Conservation (phyloP, 2,113 vertebrate species). For the Numenius arquata region DNA sequence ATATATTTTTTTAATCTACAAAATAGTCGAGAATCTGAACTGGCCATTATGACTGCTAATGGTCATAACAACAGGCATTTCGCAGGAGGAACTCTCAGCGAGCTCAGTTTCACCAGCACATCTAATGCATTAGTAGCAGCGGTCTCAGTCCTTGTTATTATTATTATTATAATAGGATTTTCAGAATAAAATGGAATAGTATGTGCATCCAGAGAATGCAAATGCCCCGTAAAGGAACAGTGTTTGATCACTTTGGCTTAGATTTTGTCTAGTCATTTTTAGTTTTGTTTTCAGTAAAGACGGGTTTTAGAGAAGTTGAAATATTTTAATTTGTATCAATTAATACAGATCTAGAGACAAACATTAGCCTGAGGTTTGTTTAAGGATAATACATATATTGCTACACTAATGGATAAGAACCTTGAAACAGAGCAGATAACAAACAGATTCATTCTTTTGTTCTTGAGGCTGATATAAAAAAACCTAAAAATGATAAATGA, state of each 20-base stretch:
- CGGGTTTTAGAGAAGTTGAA: neutral
- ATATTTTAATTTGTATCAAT: neutral
- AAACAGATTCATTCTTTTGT: neutral
- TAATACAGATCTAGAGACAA: neutral
- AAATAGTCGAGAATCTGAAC: neutral
- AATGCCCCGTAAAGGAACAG: neutral
- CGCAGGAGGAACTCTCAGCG: neutral
- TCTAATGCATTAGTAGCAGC: neutral
- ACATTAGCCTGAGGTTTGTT: neutral
- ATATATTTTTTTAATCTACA: neutral
- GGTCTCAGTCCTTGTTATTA: neutral
- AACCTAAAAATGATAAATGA: neutral
- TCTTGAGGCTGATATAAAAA: neutral
- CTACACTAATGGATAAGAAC: neutral
- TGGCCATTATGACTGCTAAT: neutral
- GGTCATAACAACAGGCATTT: neutral
- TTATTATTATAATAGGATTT: constrained; percentile 19
- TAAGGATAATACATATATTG: neutral
- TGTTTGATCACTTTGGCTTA: neutral
- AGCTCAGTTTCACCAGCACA: neutral
- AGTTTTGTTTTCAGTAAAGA: neutral
- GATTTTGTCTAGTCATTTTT: neutral
- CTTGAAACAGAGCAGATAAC: neutral
- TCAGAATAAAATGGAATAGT: constrained; percentile 8
- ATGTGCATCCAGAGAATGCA: neutral